Evolutionary conservation across 92 coral and sea anemone species (phyloP).

Genomic region (Zoanthus sansibaricus): DNA sequence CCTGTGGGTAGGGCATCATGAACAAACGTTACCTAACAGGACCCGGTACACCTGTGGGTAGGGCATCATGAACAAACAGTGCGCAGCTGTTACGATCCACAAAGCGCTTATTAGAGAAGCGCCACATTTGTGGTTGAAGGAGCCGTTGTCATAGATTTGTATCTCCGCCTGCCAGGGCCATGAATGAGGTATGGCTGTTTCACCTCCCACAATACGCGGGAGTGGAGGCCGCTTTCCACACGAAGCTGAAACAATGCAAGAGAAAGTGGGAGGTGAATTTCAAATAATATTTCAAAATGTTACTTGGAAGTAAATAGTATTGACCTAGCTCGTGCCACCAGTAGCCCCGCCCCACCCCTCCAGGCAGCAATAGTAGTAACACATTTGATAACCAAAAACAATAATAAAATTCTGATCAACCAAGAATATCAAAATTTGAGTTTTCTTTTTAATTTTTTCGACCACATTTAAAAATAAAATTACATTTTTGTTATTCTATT

Average conservation of each 20-base stretch:
- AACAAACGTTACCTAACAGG: conserved; percentile 56
- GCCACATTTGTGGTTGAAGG: conserved; percentile 68
- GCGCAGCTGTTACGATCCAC: conserved; percentile 82
- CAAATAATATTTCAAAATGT: no score
- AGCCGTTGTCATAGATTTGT: conserved; percentile 31
- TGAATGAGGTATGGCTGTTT: conserved; percentile 66
- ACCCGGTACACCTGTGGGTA: conserved; percentile 66
- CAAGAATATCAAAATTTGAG: no score
- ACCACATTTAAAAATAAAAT: no score
- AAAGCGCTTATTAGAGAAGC: conserved; percentile 61
- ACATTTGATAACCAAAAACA: no score
- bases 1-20: conserved; percentile 38
- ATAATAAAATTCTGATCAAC: no score
- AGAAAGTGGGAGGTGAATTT: not conserved
- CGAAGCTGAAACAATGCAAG: not conserved
- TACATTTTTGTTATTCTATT: no score
- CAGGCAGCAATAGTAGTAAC: no score
- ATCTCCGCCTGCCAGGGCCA: conserved; percentile 90
- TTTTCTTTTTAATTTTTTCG: no score
- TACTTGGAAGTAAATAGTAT: no score
- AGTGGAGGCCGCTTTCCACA: conserved; percentile 62
- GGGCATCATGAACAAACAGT: conserved; percentile 71
- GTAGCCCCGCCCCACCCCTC: no score
- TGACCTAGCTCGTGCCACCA: no score
- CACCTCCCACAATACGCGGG: conserved; percentile 71